Evolutionary conservation across 37 sponge, comb jelly and placozoan species (phyloP), one percentile per base, ranked within the genome.

Genomic region (Bolinopsis microptera): DNA sequence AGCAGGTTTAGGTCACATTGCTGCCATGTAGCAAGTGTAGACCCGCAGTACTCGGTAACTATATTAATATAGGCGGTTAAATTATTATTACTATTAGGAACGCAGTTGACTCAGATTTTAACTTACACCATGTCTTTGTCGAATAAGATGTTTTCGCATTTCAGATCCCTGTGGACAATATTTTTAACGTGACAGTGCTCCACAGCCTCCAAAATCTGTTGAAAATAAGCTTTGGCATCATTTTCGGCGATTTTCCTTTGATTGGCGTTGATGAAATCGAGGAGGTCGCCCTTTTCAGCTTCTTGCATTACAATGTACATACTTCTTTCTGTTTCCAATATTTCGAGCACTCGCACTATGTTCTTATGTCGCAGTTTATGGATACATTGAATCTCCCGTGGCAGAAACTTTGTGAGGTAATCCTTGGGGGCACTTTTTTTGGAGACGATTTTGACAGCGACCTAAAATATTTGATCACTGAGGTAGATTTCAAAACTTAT

Each of bases 91-190:
- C 13, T 48, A 48, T 5, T 13, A 48, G 13, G 13, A 48, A 48
- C 61, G 13, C 5, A 13, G 61, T 18, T 48, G 13, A 48, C 61
- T 48, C n/a, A n/a, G n/a, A n/a, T 18, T 48, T 48, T 48, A 13
- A 38, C 90, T 86, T 27, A 86, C 90, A 33, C 36, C 90, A 86
- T 86, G 41, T 96, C 76, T 13, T 80, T 76, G 40, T 93, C 95
- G 30, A 97, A 88, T 38, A 97, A 94, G 32, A 97, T 92, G 90
- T 97, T 97, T 93, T 97, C 97, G 76, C 96, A 97, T 83, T 97
- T 97, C 24, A 97, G 77, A 69, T 97, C 97, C 41, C 98, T 93
- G 94, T 98, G 98, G 0, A 97, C 97, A 22, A 98, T 93, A 23
- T 93, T 94, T 35, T 76, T 27, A 37, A 40, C 69, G 77, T 98